Evolutionary conservation across 1,140 invertebrate genomes (phyloP), one percentile per base, ranked within the genome.

Genomic region (Bombus breviceps): DNA sequence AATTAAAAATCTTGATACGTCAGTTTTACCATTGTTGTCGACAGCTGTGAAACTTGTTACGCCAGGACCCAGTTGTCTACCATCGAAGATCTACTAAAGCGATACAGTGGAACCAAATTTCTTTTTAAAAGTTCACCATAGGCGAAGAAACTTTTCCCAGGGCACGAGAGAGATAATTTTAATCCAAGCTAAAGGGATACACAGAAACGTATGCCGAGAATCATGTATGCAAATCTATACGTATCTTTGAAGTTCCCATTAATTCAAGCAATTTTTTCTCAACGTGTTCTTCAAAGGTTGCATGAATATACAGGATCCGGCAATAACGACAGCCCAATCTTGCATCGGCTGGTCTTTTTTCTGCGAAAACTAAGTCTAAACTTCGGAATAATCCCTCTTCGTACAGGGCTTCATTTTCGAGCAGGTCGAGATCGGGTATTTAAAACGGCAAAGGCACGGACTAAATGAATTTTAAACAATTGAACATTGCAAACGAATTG

Each of bases 181-280:
- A 77, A 77, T 77, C 53, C 75, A 22, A 62, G 57, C 57, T 39
- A 77, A 77, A 77, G 28, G 34, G 25, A 28, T n/a, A 34, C 13
- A 34, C 37, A 28, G n/a, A 28, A 41, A 77, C 75, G 28, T 62
- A 77, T 77, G 28, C 25, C 75, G 62, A 77, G 75, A 41, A 77
- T 77, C 57, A 62, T n/a, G 75, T 62, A 77, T 77, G 75, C 39
- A 77, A 77, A 77, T 77, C 75, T 39, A 62, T 77, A 77, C 75
- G 37, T 62, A 62, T 77, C 75, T 77, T 77, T 62, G 28, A 39
- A 37, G 28, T n/a, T n/a, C 15, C 57, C 57, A 77, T 77, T 77
- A 77, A 77, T 77, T 77, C 75, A 77, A 32, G 34, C 57, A 62
- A 77, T 76, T 62, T 77, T 77, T 77, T 37, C 75, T 59, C 74